Evolutionary conservation across 2,113 vertebrate species (phyloP).

Genomic region (Lathamus discolor): DNA sequence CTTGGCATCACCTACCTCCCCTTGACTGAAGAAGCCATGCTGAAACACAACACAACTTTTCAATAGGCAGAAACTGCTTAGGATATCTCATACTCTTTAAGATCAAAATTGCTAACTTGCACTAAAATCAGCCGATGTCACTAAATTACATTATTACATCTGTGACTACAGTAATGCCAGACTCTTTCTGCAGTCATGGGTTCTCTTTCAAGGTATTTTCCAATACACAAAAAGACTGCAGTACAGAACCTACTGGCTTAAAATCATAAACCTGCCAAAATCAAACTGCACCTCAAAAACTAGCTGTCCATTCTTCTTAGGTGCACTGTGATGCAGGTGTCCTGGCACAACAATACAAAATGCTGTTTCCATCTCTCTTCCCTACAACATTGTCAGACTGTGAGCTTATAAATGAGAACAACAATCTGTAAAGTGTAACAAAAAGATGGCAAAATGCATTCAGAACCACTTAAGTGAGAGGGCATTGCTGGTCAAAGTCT

Average conservation of each 20-base stretch:
- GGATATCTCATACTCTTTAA: neutral
- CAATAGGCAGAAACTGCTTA: neutral
- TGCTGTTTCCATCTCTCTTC: neutral
- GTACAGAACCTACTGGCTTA: neutral
- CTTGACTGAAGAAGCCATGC: neutral
- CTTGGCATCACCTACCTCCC: neutral
- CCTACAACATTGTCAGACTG: neutral
- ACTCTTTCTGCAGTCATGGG: neutral
- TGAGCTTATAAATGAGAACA: neutral
- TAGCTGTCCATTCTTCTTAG: neutral
- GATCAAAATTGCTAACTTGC: neutral
- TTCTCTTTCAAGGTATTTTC: neutral
- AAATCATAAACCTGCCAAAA: neutral
- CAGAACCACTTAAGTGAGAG: neutral
- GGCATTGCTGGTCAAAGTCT: neutral
- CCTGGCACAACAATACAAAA: neutral
- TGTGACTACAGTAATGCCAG: neutral
- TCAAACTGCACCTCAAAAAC: neutral
- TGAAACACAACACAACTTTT: neutral
- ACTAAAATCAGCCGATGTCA: neutral
- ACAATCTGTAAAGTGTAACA: neutral
- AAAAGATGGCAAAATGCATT: neutral
- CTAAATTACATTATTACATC: neutral
- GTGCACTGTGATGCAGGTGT: neutral
- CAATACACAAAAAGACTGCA: neutral